Base-by-base conservation (phyloP, 1,140 invertebrate species). In the Geopemphigus sp. region DNA sequence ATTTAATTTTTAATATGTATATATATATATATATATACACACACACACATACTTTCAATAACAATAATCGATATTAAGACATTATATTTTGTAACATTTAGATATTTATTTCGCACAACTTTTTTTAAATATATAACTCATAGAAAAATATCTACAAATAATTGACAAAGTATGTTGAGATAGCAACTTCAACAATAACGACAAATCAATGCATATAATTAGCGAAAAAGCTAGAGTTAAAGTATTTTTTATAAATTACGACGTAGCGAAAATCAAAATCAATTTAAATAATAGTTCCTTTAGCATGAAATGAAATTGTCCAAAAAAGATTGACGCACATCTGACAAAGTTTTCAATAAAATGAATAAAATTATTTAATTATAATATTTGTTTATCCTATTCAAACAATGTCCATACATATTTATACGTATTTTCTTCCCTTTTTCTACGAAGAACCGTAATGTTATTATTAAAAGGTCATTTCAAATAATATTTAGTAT, bases 131-230 rank as follows among this genome's bases (percentile, higher is more conserved):
- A n/a, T n/a, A n/a, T n/a, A n/a, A n/a, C n/a, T n/a, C n/a, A n/a
- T n/a, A n/a, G n/a, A n/a, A n/a, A n/a, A n/a, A n/a, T n/a, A n/a
- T n/a, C n/a, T n/a, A n/a, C n/a, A n/a, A n/a, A 53, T 53, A 72
- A 72, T 72, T 72, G 53, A 72, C 53, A 45, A 72, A 53, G 45
- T 53, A 53, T 72, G 53, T 53, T 45, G 68, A 53, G 45, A 72
- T n/a, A n/a, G n/a, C 39, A 72, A 72, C 22, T 72, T 19, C 50
- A 45, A 29, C 22, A 53, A 72, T 53, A 72, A 72, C 22, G 24
- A 72, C n/a, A n/a, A n/a, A n/a, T n/a, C n/a, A n/a, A 53, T 72
- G 6, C 24, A 22, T 1, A 29, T 14, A 45, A 12, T 14, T 19
- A 24, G 17, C 26, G 68, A 22, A 50, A n/a, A 26, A 15, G 26